Evolutionary conservation across 53 echinoderm and acorn worm genomes (phyloP), one percentile per base, ranked within the genome.

Genomic region (Paracentrotus lividus): DNA sequence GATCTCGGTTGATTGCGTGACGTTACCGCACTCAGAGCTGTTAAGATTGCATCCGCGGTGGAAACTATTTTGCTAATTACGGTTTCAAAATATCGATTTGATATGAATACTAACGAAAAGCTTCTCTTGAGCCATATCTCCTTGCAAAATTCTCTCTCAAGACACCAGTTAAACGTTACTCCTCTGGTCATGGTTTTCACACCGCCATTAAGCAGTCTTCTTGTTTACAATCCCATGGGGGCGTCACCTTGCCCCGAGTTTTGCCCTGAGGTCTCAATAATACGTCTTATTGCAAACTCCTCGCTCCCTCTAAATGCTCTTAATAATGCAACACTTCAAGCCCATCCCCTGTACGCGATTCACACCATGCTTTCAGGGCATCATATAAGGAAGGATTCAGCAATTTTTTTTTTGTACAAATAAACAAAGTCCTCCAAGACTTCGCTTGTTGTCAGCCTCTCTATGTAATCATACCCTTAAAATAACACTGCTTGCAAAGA

Each of bases 401-500:
- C 26, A 44, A 81, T 14, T 47, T 86, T n/a, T n/a, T n/a, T n/a
- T 85, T 86, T 86, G 56, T 56, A 52, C 53, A 86, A 86, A 86
- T 86, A 86, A 86, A 86, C 86, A 86, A 86, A 86, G 86, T 27
- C 86, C 86, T 86, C 56, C 33, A 56, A 27, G 53, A 56, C 4
- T 16, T 36, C 26, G 44, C 47, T 27, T 81, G n/a, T 47, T 14
- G n/a, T 45, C 45, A 52, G 31, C 56, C 86, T 34, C 86, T 86
- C 54, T 86, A 86, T 86, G 86, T 86, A 86, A 86, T 86, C 86
- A 52, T 86, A 86, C 86, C 34, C 86, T 86, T 55, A 86, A 47
- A 86, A 86, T 36, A 86, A 86, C 23, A 86, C 33, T 21, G 47
- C 53, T 16, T 36, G 86, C 32, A 8, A 18, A 53, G 86, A 55